Conservation (phyloP, 2,888 invertebrate species). For the Andrena chrysosceles region DNA sequence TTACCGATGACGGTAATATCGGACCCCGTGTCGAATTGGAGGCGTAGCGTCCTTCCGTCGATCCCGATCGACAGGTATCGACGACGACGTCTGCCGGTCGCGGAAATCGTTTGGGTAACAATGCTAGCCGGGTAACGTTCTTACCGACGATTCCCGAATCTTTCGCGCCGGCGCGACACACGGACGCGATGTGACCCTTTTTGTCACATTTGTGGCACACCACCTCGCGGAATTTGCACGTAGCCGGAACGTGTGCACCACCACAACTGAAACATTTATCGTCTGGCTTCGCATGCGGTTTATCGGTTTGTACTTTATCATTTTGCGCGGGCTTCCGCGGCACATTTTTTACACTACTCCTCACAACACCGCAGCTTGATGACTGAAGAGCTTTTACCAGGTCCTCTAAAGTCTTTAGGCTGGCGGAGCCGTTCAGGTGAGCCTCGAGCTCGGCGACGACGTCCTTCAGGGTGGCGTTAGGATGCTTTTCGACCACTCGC, state of each 20-base stretch:
- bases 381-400: neutral
- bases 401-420: neutral
- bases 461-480: neutral
- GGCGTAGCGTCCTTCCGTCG: neutral
- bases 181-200: conserved; percentile 1
- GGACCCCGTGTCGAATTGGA: conserved; percentile 2
- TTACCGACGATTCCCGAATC: neutral
- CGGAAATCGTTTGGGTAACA: neutral
- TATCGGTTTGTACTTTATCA: neutral
- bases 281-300: neutral
- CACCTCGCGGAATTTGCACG: conserved; percentile 7
- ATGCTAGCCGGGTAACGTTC: neutral
- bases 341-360: neutral
- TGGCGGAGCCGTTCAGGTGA: neutral
- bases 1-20: conserved; percentile 7
- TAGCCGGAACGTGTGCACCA: neutral
- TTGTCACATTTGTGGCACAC: conserved; percentile 1
- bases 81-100: neutral
- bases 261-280: conserved; percentile 8
- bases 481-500: conserved; percentile 8
- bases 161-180: neutral
- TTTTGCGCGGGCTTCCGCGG: neutral
- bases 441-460: conserved; percentile 11
- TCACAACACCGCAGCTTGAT: no score
- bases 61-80: neutral